Base-by-base conservation (phyloP, 2,113 vertebrate genomes). In the Tautogolabrus adspersus region DNA sequence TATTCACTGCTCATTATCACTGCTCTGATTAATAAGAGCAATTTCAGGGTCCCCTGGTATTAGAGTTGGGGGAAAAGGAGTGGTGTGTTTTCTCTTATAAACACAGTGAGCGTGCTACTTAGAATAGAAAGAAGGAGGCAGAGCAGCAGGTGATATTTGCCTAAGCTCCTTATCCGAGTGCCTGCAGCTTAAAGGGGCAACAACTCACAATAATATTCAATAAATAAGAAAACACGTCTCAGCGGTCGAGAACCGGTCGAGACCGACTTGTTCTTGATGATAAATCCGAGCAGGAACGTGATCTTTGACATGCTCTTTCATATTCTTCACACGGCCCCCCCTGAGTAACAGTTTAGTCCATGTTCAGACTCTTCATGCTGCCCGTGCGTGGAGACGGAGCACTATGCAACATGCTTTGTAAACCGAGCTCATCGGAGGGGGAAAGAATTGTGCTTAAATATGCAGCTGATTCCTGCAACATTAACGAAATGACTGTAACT, bases 1-100 rank as follows among this genome's bases (percentile, higher is more conserved):
- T 91, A 89, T 92, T 91, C 81, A 89, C 82, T 92, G 90, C 92
- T 94, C 93, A 94, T 93, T 93, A 94, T 94, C 90, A 91, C 87
- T 89, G 83, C 79, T 74, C 90, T 93, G 93, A 95, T 95, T 94
- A 94, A 95, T 94, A 93, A 88, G 82, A 87, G 88, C 89, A 90
- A 92, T 94, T 93, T 88, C 86, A 85, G 79, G 78, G 88, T 92
- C 90, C 91, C 91, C 72, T 84, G 91, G 85, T 86, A 91, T 91
- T 89, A 88, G 59, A 65, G 74, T 4, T 44, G 59, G 47, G 59
- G 79, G 75, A 70, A 88, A 76, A 72, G 57, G 72, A 88, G 79
- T 83, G 77, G 83, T 87, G 87, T 85, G 72, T 90, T 91, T 89
- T 88, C 79, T 75, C 40, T 88, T 86, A 65, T 85, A 90, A 91